Base-by-base conservation (phyloP, 2,888 invertebrate species). In the Andricus curvator region DNA sequence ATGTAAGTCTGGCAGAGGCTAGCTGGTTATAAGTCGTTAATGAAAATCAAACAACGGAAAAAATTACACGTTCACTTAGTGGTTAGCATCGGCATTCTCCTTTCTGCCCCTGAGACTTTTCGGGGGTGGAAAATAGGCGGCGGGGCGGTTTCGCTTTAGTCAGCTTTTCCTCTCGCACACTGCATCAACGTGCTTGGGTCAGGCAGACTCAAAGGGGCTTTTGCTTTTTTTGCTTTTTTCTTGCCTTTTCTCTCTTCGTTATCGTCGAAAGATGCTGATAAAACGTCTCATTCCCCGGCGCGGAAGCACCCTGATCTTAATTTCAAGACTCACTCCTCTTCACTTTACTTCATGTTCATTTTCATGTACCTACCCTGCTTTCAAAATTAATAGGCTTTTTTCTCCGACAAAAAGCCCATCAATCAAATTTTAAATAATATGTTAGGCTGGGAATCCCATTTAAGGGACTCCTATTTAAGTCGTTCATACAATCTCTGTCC, bases 41-140 rank as follows among this genome's bases (percentile, higher is more conserved):
- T 92, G 92, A 92, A 92, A 92, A 92, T 92, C 92, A 92, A 92
- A 92, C 92, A 92, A 90, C 88, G 90, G 89, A 90, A 84, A 92
- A 90, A 92, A 91, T 92, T 91, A 85, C 85, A 88, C 90, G 88
- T 91, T 89, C 89, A 89, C 90, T 91, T 88, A 87, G 88, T 88
- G 87, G 88, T 89, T 88, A 87, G 87, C 85, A 83, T 83, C 85
- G 85, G 78, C 81, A 82, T 83, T 83, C 86, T 85, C 88, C 86
- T 86, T 88, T 86, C 88, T 88, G 85, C 87, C 89, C 88, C 86
- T 86, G 88, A 89, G 89, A 88, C 87, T 87, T 87, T 86, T 85
- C 88, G 85, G 82, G 82, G 78, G 80, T 62, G 77, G 85, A 85
- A 88, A 87, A 88, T 86, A 86, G 86, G 81, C 82, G 83, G 83